Conservation (phyloP, 1,140 invertebrate genomes). For the Delia radicum region DNA sequence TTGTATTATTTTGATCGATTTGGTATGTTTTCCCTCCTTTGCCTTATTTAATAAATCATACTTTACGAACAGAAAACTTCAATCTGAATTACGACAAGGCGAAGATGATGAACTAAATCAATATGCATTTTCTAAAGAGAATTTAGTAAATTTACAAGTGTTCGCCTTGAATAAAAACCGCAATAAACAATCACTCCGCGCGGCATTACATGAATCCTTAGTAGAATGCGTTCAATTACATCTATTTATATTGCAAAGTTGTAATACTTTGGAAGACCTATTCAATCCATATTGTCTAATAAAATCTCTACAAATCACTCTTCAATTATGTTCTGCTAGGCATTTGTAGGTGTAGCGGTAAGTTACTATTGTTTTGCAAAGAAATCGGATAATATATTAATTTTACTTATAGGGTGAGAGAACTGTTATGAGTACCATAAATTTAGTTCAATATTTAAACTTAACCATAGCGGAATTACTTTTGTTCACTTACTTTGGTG, state of each 20-base stretch:
- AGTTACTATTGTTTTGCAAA: neutral
- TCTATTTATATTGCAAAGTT: conserved; percentile 40
- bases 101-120: conserved; percentile 41
- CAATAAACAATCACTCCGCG: neutral
- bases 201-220: conserved; percentile 32
- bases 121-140: conserved; percentile 39
- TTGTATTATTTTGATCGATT: no score
- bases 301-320: conserved; percentile 49
- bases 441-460: conserved; percentile 42
- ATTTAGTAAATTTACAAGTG: conserved; percentile 34
- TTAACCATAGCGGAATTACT: conserved; percentile 43
- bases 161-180: neutral
- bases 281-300: conserved; percentile 49
- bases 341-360: conserved; percentile 44
- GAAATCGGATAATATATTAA: neutral
- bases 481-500: conserved; percentile 51
- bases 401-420: conserved; percentile 32
- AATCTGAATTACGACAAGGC: neutral
- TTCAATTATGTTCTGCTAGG: conserved; percentile 47
- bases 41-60: no score
- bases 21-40: no score
- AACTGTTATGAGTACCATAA: conserved; percentile 41
- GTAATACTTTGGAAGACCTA: conserved; percentile 39
- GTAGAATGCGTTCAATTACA: conserved; percentile 44
- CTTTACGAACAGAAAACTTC: conserved; percentile 25